Conservation (phyloP, 2,888 invertebrate genomes). For the Cephus spinipes region DNA sequence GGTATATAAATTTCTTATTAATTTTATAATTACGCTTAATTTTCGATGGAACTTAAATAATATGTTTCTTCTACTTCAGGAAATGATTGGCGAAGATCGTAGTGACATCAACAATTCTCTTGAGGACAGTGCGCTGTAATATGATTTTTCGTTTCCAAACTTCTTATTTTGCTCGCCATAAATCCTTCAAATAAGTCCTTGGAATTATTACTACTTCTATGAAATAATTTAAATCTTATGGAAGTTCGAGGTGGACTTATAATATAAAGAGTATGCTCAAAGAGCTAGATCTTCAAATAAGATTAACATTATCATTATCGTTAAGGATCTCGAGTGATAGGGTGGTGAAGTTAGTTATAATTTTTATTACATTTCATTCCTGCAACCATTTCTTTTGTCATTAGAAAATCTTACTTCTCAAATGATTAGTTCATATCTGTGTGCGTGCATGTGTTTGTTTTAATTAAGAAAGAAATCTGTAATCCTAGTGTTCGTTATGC, state of each 20-base stretch:
- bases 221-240: neutral
- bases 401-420: neutral
- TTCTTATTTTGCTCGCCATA: neutral
- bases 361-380: neutral
- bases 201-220: neutral
- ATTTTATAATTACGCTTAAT: neutral
- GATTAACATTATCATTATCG: neutral
- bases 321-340: neutral
- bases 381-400: neutral
- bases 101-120: conserved; percentile 61
- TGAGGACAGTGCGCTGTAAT: conserved; percentile 55
- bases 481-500: neutral
- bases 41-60: neutral
- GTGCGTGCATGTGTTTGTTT: neutral
- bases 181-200: no score
- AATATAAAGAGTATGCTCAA: neutral
- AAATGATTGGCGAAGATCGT: conserved; percentile 73
- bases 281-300: neutral
- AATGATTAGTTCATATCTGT: neutral
- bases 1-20: conserved; percentile 62
- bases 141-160: conserved; percentile 9
- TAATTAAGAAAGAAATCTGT: neutral
- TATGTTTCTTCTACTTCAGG: conserved; percentile 66
- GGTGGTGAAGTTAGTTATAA: neutral
- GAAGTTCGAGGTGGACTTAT: neutral